Conservation (phyloP, 2,797 vertebrate species). For the Streptopelia turtur region DNA sequence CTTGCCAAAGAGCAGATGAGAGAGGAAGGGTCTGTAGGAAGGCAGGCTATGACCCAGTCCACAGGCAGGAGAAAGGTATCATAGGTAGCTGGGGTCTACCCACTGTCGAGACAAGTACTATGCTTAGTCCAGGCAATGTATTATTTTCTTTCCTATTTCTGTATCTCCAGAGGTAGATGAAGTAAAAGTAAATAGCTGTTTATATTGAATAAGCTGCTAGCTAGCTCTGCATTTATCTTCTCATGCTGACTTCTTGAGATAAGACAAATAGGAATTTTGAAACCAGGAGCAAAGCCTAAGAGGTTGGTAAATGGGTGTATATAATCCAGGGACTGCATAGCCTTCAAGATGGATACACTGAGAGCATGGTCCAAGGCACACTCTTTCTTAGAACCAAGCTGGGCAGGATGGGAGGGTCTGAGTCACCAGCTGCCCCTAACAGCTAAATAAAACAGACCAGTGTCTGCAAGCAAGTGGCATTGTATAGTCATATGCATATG, state of each 20-base stretch:
- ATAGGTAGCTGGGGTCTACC: neutral
- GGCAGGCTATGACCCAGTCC: neutral
- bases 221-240: neutral
- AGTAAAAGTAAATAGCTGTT: neutral
- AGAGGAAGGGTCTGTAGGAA: neutral
- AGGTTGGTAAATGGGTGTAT: neutral
- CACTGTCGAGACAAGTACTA: neutral
- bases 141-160: neutral
- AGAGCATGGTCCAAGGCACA: neutral
- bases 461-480: neutral
- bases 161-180: neutral
- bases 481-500: neutral
- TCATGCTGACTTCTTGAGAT: neutral
- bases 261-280: fast-evolving
- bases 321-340: neutral
- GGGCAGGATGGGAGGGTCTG: neutral
- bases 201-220: neutral
- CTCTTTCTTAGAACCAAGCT: neutral
- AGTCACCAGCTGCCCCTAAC: neutral
- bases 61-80: neutral
- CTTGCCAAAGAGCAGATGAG: neutral
- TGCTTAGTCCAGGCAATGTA: neutral
- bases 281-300: neutral
- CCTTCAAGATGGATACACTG: neutral
- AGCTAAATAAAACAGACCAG: neutral